These are phyloP conservation scores for Phrynocephalus guinanensis DNA, from an alignment of 2,797 vertebrate species.

Conservation along the genomic window DNA sequence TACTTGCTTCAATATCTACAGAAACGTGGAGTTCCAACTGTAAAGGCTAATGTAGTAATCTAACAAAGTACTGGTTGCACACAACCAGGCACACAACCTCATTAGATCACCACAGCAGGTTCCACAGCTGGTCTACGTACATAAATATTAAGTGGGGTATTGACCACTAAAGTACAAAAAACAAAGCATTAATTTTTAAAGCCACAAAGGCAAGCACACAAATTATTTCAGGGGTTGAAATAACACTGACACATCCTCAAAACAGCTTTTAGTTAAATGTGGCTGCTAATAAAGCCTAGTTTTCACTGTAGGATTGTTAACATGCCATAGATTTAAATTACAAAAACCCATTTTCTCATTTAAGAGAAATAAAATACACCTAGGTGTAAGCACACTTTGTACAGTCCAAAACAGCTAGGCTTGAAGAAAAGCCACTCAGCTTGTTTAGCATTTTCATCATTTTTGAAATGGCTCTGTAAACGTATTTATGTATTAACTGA, in stretches of 20 bases:
- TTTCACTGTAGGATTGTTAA: background rate
- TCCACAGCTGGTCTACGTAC: no score
- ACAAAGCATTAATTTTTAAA: background rate
- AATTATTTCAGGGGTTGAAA: constrained; percentile 9
- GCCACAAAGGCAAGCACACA: background rate
- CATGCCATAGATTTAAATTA: background rate
- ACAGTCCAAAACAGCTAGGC: background rate
- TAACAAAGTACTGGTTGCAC: no score
- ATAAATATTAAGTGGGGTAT: no score
- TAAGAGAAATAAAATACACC: background rate
- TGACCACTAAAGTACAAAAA: no score
- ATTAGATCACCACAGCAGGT: no score
- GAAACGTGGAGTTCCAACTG: no score
- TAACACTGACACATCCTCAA: background rate
- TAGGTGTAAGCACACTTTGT: background rate
- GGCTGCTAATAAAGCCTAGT: background rate
- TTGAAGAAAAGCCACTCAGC: background rate
- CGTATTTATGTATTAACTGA: background rate
- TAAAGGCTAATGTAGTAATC: no score
- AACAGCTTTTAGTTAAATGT: background rate
- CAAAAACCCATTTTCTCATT: background rate
- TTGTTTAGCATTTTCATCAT: background rate
- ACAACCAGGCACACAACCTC: no score
- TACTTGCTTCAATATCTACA: no score
- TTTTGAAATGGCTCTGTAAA: background rate